Conservation (phyloP, 2,797 vertebrate genomes). For the Aythya fuligula region DNA sequence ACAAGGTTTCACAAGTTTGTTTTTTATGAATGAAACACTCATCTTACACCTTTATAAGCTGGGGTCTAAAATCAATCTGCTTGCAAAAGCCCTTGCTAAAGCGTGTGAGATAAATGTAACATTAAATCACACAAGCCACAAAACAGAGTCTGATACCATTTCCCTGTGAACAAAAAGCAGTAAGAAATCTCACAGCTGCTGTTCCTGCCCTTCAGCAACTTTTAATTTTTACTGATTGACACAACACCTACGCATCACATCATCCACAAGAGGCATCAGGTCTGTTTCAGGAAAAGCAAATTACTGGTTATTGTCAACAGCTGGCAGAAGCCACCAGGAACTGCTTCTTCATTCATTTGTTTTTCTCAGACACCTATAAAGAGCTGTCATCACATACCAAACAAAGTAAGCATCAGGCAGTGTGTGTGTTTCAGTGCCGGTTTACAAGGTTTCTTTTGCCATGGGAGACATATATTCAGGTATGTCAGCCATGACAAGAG, state of each 20-base stretch:
- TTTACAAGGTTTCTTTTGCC: background rate
- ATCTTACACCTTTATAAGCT: constrained; percentile 1
- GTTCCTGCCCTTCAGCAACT: constrained; percentile 64
- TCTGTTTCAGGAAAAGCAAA: constrained; percentile 40
- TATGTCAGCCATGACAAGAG: background rate
- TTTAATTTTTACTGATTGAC: constrained; percentile 59
- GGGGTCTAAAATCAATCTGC: background rate
- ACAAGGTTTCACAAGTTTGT: background rate
- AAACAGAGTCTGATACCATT: constrained; percentile 15
- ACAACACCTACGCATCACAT: constrained; percentile 15
- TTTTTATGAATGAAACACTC: background rate
- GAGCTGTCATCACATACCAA: constrained; percentile 41
- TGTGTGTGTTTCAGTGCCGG: background rate
- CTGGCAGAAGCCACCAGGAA: constrained; percentile 61
- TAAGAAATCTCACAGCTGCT: constrained; percentile 60
- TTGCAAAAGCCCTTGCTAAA: constrained; percentile 13
- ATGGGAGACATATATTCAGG: background rate
- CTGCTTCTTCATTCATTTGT: constrained; percentile 50
- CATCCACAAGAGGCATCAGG: constrained; percentile 28
- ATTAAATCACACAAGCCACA: constrained; percentile 22
- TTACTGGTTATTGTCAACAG: constrained; percentile 32
- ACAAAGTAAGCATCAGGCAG: background rate
- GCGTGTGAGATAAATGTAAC: background rate
- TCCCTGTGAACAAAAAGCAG: constrained; percentile 63
- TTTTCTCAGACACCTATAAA: constrained; percentile 59